Evolutionary conservation across 2,797 vertebrate species (phyloP), one percentile per base, ranked within the genome.

Genomic region (Hippoglossus hippoglossus): DNA sequence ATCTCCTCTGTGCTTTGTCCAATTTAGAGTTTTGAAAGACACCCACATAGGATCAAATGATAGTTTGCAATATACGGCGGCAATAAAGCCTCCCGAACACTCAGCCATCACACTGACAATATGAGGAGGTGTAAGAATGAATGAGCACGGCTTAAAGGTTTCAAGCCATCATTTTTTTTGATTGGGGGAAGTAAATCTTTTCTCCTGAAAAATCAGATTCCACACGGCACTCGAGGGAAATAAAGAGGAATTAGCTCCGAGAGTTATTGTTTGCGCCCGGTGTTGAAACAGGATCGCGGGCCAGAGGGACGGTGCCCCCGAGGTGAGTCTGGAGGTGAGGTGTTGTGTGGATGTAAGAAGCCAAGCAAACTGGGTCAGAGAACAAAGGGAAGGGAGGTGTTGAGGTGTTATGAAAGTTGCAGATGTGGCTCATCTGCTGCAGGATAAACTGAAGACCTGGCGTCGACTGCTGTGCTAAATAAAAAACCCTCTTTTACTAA

Each of bases 311-410:
- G 73, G 36, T 9, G 60, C 55, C 79, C 47, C 78, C 59, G 55
- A 75, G 71, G 86, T 81, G 71, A 77, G 70, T 68, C 77, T 80
- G 65, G 69, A 84, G 85, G 82, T 78, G 79, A 66, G 77, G 73
- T 47, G 44, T 19, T 6, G 41, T 72, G 52, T 24, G 51, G 65
- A 75, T 65, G 76, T 67, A 4, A 15, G 79, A 50, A 61, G 18
- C 11, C 46, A 72, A 49, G 67, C 34, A 84, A 91, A 91, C 71
- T 90, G 84, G 88, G 88, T 90, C 90, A 91, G 22, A 82, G 83
- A 84, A 89, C 81, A 91, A 89, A 88, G 70, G 51, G 52, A 55
- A n/a, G 60, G 65, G 75, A 64, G 63, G 56, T 68, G 73, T 59
- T 55, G 72, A 49, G 57, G 71, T 59, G 44, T 81, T 78, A 55